phyloP scores from a whole-genome alignment of 2,113 vertebrate species.

The Cepphus grylle region DNA sequence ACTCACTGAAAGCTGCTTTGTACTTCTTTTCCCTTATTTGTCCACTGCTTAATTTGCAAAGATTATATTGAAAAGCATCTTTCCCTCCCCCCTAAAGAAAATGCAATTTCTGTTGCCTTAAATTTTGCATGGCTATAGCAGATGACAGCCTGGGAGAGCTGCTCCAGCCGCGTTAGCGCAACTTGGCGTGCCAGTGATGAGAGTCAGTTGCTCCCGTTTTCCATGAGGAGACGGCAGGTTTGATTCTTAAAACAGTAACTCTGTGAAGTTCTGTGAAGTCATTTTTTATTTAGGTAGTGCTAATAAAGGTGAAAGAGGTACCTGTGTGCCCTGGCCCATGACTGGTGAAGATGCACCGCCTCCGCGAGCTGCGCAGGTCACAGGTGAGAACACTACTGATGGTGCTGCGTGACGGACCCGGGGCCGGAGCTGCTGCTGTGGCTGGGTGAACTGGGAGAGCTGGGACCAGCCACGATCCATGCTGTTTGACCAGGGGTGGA shows the following conservation, averaged over 20 bases:
- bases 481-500: not conserved
- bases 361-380: rapidly evolving
- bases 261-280: not conserved
- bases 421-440: not conserved
- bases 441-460: not conserved
- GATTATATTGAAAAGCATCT: not conserved
- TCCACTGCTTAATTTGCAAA: not conserved
- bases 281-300: not conserved
- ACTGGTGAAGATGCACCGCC: not conserved
- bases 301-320: not conserved
- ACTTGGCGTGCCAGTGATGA: rapidly evolving
- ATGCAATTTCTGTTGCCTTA: not conserved
- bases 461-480: not conserved
- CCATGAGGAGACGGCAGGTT: not conserved
- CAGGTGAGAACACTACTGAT: rapidly evolving
- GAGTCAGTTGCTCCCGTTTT: rapidly evolving
- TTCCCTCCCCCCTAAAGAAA: rapidly evolving
- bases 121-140: rapidly evolving
- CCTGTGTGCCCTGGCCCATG: rapidly evolving
- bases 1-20: not conserved
- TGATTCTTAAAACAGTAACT: not conserved
- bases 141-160: not conserved
- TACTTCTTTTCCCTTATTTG: not conserved
- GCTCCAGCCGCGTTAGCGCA: not conserved
- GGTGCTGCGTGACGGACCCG: rapidly evolving